Percentiles rank a stretch among this genome's conserved stretches.
phyloP scores from a whole-genome alignment of 2,888 invertebrate species.

The Polia nebulosa region DNA sequence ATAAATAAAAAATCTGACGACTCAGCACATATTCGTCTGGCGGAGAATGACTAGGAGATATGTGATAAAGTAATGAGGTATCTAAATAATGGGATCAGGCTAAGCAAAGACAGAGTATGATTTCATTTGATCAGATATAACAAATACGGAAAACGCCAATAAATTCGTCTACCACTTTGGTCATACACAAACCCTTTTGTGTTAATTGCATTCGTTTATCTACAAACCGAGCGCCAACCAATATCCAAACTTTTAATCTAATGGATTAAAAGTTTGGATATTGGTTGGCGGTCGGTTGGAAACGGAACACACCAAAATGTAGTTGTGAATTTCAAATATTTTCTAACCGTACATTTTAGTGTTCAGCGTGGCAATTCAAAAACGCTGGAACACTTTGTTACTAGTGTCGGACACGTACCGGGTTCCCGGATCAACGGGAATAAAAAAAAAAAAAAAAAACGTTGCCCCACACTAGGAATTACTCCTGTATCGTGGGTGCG shows the following conservation, averaged over 20 bases:
- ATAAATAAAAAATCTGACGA: no score
- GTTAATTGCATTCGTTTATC: slow-evolving; percentile 5
- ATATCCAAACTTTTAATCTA: slow-evolving; percentile 47
- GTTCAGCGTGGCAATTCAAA: slow-evolving; percentile 28
- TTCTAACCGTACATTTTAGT: slow-evolving; percentile 28
- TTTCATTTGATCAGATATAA: neutral
- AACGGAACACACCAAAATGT: slow-evolving; percentile 15
- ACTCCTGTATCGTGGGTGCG: no score
- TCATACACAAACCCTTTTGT: neutral
- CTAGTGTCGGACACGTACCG: slow-evolving; percentile 10
- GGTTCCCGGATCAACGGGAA: slow-evolving; percentile 28
- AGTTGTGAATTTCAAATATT: slow-evolving; percentile 36
- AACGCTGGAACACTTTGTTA: slow-evolving; percentile 39
- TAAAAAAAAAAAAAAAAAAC: no score
- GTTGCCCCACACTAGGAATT: no score
- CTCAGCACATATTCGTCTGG: no score
- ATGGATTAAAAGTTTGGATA: no score
- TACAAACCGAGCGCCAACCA: slow-evolving; percentile 22
- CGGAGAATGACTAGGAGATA: no score
- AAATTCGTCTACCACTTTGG: neutral
- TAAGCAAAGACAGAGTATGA: no score
- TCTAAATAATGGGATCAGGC: no score
- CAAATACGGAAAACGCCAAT: neutral
- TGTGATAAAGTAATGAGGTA: no score
- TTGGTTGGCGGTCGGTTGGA: no score